These are phyloP conservation scores for Psittacara wagleri DNA, from an alignment of 2,113 vertebrate species.

Conservation along the genomic window DNA sequence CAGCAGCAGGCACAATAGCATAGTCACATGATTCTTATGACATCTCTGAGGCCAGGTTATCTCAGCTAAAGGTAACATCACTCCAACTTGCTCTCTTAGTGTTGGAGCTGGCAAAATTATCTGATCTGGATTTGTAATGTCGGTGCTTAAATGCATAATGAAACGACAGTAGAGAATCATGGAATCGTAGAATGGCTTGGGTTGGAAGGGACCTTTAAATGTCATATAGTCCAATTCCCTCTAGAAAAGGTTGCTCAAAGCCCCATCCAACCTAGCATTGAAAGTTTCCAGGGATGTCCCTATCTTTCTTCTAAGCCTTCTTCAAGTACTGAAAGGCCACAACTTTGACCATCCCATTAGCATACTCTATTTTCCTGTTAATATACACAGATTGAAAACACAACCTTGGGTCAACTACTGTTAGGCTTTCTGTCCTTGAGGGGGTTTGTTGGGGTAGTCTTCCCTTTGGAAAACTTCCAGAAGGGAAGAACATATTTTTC, in stretches of 20 bases:
- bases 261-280: rapidly evolving
- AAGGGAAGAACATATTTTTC: background rate
- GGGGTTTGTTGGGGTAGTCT: background rate
- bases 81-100: background rate
- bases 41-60: background rate
- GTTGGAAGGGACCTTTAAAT: background rate
- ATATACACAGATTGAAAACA: background rate
- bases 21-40: background rate
- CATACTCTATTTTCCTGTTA: background rate
- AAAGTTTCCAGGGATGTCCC: background rate
- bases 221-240: background rate
- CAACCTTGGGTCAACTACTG: background rate
- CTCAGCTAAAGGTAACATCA: background rate
- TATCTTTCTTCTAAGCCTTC: background rate
- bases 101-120: background rate
- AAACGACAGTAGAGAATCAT: background rate
- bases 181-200: background rate
- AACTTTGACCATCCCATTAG: background rate
- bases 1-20: constrained; percentile 34
- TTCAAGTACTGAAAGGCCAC: background rate
- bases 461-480: constrained; percentile 3
- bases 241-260: background rate
- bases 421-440: background rate
- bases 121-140: background rate
- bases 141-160: rapidly evolving